Conservation (phyloP, 2,797 vertebrate genomes). For the Craterocephalus amniculus region DNA sequence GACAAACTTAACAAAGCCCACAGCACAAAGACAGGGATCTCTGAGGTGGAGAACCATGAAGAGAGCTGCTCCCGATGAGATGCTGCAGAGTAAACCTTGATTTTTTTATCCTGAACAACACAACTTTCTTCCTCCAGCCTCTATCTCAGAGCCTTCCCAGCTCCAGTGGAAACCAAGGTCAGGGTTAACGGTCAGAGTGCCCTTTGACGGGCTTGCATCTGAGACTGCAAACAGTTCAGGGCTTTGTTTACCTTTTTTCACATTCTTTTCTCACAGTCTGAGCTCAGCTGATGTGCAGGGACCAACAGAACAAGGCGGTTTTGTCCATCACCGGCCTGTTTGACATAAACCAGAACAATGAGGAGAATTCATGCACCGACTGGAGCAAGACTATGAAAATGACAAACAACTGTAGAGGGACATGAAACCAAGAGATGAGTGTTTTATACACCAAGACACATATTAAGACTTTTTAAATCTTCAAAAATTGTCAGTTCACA, state of each 20-base stretch:
- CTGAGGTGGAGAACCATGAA: no score
- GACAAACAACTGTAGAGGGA: constrained; percentile 34
- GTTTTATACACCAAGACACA: not conserved
- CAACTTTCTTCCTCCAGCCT: constrained; percentile 1
- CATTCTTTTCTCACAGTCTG: constrained; percentile 39
- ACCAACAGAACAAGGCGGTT: constrained; percentile 63
- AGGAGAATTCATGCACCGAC: constrained; percentile 34
- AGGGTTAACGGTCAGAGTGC: constrained; percentile 46
- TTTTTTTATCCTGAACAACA: constrained; percentile 13
- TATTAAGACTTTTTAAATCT: not conserved
- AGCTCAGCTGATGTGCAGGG: constrained; percentile 48
- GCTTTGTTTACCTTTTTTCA: constrained; percentile 66
- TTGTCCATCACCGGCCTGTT: constrained; percentile 56
- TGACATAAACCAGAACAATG: constrained; percentile 62
- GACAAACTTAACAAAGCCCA: constrained; percentile 29
- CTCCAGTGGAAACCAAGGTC: constrained; percentile 34
- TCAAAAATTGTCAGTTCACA: not conserved
- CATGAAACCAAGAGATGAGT: constrained; percentile 1
- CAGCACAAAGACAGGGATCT: constrained; percentile 34
- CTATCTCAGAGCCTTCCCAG: constrained; percentile 9
- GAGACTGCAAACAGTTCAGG: constrained; percentile 52
- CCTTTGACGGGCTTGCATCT: constrained; percentile 43
- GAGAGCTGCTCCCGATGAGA: not conserved
- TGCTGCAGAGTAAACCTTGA: not conserved
- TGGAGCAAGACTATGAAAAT: constrained; percentile 15